Conservation (phyloP, 1,140 invertebrate species). For the Streblospio benedicti region DNA sequence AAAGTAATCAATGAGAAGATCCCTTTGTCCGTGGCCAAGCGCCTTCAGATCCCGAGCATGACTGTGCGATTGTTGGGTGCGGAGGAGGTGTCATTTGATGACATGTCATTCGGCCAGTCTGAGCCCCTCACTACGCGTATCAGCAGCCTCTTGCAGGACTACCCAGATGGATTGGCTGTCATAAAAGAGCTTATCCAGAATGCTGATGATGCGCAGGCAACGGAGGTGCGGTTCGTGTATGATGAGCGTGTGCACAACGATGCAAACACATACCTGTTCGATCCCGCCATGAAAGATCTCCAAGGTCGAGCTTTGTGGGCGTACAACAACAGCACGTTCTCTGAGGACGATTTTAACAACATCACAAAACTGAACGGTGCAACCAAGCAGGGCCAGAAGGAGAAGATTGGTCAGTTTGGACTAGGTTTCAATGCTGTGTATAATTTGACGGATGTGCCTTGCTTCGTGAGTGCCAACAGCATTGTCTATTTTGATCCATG, state of each 20-base stretch:
- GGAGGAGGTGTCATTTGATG: not conserved
- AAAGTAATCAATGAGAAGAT: not conserved
- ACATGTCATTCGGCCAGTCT: conserved; percentile 25
- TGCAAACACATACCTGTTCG: conserved; percentile 21
- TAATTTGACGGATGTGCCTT: conserved; percentile 39
- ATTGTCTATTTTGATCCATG: conserved; percentile 41
- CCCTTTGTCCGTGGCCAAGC: not conserved
- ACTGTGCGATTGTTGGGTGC: not conserved
- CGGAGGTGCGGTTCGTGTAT: conserved; percentile 43
- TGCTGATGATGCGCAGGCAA: conserved; percentile 43
- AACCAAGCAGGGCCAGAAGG: conserved; percentile 27
- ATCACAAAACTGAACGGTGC: conserved; percentile 30
- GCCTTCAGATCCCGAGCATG: not conserved
- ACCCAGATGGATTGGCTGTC: conserved; percentile 15
- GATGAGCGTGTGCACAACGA: conserved; percentile 29
- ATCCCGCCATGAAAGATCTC: conserved; percentile 26
- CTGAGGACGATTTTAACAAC: conserved; percentile 31
- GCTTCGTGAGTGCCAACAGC: conserved; percentile 29
- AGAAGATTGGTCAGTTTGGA: conserved; percentile 36
- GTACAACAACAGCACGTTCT: conserved; percentile 35
- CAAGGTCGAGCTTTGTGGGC: conserved; percentile 37
- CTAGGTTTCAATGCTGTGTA: conserved; percentile 39
- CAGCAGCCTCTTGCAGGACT: conserved; percentile 18
- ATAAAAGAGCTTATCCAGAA: conserved; percentile 47
- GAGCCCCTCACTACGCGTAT: conserved; percentile 26